A percentile compares a stretch with the other conserved stretches of the same genome.
phyloP scores from a whole-genome alignment of 2,113 vertebrate species.

The Bettongia penicillata region DNA sequence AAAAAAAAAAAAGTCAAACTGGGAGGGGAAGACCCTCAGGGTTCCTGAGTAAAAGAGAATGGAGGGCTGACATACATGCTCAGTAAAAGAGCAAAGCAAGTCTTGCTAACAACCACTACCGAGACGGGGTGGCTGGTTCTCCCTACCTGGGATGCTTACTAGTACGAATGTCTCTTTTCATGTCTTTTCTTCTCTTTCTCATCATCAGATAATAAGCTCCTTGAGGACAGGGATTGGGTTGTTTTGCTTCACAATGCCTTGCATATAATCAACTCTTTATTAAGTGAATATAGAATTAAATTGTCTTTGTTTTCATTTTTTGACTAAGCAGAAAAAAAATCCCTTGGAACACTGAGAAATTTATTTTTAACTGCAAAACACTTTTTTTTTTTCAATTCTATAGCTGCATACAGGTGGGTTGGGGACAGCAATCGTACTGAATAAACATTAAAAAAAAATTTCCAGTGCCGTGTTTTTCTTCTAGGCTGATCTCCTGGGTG shows the following conservation, averaged over 20 bases:
- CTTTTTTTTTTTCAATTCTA: neutral
- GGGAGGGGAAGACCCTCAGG: no score
- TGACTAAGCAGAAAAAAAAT: neutral
- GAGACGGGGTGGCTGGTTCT: no score
- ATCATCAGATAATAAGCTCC: neutral
- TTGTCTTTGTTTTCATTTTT: constrained; percentile 33
- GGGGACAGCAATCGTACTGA: neutral
- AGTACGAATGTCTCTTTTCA: neutral
- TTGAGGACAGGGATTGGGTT: neutral
- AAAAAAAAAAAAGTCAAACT: no score
- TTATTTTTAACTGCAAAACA: neutral
- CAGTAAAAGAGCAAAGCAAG: no score
- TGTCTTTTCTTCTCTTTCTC: neutral
- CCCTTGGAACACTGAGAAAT: neutral
- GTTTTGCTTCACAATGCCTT: neutral
- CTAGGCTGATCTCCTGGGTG: constrained; percentile 64
- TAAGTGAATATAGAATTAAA: constrained; percentile 4
- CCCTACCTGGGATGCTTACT: neutral
- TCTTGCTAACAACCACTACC: no score
- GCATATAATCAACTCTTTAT: neutral
- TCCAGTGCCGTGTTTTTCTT: constrained; percentile 64
- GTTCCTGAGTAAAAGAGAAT: no score
- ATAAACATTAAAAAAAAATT: constrained; percentile 56
- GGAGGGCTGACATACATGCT: no score
- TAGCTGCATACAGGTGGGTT: constrained; percentile 7